Percentiles rank a stretch among this genome's conserved stretches.
These are phyloP conservation scores for Drosophila grimshawi DNA, from an alignment of 1,140 invertebrate species.

Conservation along the genomic window DNA sequence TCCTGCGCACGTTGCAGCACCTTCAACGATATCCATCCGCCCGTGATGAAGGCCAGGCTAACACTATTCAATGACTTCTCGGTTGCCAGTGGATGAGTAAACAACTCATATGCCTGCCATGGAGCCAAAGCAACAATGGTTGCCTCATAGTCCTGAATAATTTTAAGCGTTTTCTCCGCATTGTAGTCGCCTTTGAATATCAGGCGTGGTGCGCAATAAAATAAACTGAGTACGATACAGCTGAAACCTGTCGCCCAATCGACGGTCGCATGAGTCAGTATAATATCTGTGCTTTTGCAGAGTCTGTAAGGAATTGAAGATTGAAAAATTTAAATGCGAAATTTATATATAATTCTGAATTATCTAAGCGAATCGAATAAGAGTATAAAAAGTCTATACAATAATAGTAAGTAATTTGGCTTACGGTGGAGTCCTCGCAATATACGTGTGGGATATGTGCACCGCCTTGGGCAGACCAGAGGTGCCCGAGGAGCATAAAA, in stretches of 20 bases:
- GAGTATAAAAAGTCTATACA: no score
- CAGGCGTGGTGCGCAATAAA: slow-evolving; percentile 40
- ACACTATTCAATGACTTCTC: slow-evolving; percentile 33
- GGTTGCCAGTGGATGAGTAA: slow-evolving; percentile 43
- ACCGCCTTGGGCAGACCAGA: slow-evolving; percentile 92
- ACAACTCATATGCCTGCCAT: slow-evolving; percentile 64
- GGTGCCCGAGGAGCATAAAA: slow-evolving; percentile 88
- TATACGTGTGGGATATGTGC: slow-evolving; percentile 85
- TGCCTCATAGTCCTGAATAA: slow-evolving; percentile 48
- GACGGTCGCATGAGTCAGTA: slow-evolving; percentile 55
- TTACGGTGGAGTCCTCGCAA: slow-evolving; percentile 36
- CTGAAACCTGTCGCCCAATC: slow-evolving; percentile 61
- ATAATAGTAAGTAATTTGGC: background rate
- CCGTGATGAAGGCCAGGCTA: slow-evolving; percentile 33
- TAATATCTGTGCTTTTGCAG: slow-evolving; percentile 40
- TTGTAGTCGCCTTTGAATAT: slow-evolving; percentile 42
- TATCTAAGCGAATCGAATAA: no score
- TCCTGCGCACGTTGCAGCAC: slow-evolving; percentile 43
- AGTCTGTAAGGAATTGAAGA: slow-evolving; percentile 18
- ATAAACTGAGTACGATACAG: slow-evolving; percentile 39
- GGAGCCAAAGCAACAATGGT: slow-evolving; percentile 45
- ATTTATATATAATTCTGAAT: no score
- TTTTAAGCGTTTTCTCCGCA: slow-evolving; percentile 7
- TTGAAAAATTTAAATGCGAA: no score
- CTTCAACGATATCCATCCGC: slow-evolving; percentile 40